A percentile compares a stretch with the other conserved stretches of the same genome.
phyloP scores from a whole-genome alignment of 2,797 vertebrate species.

The Fundulus diaphanus region DNA sequence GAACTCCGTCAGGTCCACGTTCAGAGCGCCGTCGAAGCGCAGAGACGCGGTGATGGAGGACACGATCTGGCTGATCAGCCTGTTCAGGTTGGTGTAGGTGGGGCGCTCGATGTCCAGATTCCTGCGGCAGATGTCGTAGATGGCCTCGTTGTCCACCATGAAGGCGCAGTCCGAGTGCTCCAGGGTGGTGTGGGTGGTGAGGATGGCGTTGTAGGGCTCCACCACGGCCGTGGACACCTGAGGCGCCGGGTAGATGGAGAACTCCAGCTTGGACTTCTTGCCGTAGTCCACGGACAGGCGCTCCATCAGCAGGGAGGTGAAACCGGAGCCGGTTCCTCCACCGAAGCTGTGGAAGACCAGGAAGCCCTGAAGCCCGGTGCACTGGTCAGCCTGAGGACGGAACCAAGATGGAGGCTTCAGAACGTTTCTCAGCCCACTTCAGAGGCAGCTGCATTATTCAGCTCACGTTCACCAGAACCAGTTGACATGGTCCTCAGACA shows the following conservation, averaged over 20 bases:
- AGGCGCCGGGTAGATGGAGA: constrained; percentile 73
- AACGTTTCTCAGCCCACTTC: no score
- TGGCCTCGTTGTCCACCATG: constrained; percentile 84
- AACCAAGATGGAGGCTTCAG: no score
- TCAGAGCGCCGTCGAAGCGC: constrained; percentile 81
- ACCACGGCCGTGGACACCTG: constrained; percentile 84
- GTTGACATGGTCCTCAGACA: no score
- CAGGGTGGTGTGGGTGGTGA: constrained; percentile 83
- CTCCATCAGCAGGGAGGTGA: constrained; percentile 87
- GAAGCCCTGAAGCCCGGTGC: constrained; percentile 85
- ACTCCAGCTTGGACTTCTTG: constrained; percentile 85
- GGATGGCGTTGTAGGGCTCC: constrained; percentile 85
- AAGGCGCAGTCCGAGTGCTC: constrained; percentile 85
- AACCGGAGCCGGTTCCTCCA: constrained; percentile 85
- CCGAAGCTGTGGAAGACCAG: constrained; percentile 84
- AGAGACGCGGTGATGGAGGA: constrained; percentile 84
- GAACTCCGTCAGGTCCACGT: constrained; percentile 79
- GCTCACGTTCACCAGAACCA: no score
- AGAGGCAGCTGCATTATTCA: no score
- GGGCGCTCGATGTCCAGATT: constrained; percentile 87
- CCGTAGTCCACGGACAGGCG: constrained; percentile 85
- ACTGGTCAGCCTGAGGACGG: constrained; percentile 81
- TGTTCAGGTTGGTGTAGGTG: constrained; percentile 84
- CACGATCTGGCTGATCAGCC: constrained; percentile 82
- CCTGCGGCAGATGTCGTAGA: constrained; percentile 85